Evolutionary conservation across 1,140 invertebrate genomes (phyloP), one percentile per base, ranked within the genome.

Genomic region (Meloidogyne hapla): DNA sequence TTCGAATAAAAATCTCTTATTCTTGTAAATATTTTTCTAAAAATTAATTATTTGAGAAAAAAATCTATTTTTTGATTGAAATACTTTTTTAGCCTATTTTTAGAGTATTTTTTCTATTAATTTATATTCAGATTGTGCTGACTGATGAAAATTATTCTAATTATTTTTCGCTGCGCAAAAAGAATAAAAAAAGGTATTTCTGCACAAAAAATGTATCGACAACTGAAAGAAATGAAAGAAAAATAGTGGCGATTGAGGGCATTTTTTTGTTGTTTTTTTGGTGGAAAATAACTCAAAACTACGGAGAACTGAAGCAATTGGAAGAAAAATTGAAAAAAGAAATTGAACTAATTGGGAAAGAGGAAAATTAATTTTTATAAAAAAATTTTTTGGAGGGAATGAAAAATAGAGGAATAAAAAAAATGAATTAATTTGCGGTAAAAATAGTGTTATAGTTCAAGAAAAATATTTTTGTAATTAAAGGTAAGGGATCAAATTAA

Each of bases 141-240:
- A 42, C n/a, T 56, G n/a, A 56, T 56, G 48, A 56, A 56, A 56
- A 56, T 56, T 56, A 56, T 56, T 56, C 48, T 56, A 56, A 56
- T 56, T 56, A 56, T 56, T 56, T n/a, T 56, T 56, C 48, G 48
- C n/a, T n/a, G n/a, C n/a, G n/a, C 48, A 56, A 56, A 18, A 56
- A n/a, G 6, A 48, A 15, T 2, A 56, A 33, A 6, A 33, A 9
- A 56, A 56, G 48, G 48, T 56, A 9, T 56, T 56, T 45, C 42
- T 45, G 18, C 18, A 56, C 13, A 56, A 21, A 56, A 56, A 56
- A 56, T n/a, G 48, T 33, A 56, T 56, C 48, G 48, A 56, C 48
- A 56, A 56, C 18, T 1, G 18, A n/a, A 56, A 56, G 8, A n/a
- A 56, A n/a, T n/a, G 18, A 15, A 6, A 56, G n/a, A 56, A 56